These are phyloP conservation scores for Rhamphomyia laevipes DNA, from an alignment of 2,888 invertebrate species.

Conservation along the genomic window DNA sequence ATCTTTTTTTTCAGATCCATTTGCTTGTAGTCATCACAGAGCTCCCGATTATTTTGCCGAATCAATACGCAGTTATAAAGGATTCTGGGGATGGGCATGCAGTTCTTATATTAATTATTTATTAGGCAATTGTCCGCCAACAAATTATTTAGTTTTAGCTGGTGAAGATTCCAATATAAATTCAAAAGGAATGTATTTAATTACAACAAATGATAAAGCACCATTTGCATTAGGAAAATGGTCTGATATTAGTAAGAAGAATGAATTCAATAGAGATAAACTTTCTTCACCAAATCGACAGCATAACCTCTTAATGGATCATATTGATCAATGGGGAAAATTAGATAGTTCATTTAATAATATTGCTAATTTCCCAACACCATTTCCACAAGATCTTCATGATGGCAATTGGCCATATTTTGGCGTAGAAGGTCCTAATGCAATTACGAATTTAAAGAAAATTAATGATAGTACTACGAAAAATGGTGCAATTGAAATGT, in stretches of 20 bases:
- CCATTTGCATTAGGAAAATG: constrained; percentile 51
- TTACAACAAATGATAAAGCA: constrained; percentile 42
- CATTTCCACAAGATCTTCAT: constrained; percentile 23
- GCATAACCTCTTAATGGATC: constrained; percentile 23
- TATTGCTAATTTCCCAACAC: constrained; percentile 19
- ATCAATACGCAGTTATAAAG: constrained; percentile 46
- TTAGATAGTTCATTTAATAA: constrained; percentile 32
- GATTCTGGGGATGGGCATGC: constrained; percentile 58
- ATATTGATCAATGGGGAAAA: constrained; percentile 35
- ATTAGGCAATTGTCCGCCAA: constrained; percentile 46
- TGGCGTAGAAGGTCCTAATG: constrained; percentile 17
- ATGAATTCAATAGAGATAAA: not conserved
- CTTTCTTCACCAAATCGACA: constrained; percentile 5
- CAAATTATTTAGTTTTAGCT: constrained; percentile 37
- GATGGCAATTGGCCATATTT: constrained; percentile 31
- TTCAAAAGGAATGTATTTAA: constrained; percentile 42
- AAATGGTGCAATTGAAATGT: not conserved
- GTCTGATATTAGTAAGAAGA: constrained; percentile 24
- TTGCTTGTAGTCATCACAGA: constrained; percentile 52
- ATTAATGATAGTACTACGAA: constrained; percentile 10
- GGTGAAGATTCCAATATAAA: constrained; percentile 39
- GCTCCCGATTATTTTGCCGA: constrained; percentile 52
- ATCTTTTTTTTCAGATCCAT: constrained; percentile 36
- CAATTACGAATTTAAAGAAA: constrained; percentile 14
- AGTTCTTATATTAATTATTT: constrained; percentile 45